Evolutionary conservation across 64 coral and sea anemone species (phyloP), one percentile per base, ranked within the genome.

Genomic region (Hydrozoanthus tunicans): DNA sequence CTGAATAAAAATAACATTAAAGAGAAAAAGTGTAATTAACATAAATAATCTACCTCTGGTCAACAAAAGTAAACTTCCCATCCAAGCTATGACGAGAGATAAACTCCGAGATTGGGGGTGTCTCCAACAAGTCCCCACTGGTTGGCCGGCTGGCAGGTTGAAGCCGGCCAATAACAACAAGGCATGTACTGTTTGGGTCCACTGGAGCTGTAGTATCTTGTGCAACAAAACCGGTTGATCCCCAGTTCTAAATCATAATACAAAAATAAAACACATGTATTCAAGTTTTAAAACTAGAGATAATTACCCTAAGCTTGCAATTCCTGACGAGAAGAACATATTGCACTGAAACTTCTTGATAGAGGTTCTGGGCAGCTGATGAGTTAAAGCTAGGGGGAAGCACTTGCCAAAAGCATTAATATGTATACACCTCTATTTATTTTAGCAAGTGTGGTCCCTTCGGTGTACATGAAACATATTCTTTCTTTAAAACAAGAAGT

Each of bases 21-120:
- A 43, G 32, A 43, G 32, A 43, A 43, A 43, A 43, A 43, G 32
- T 43, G 32, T 43, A 43, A 43, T 43, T 43, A 43, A 43, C 32
- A 43, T 0, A 2, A 5, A 6, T 5, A n/a, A 7, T 7, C 25
- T 92, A 99, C 97, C 97, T 99, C 76, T 99, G 97, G 81, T 99
- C 97, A 10, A 99, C 94, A 92, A 99, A 99, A 0, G 97, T 99
- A 56, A 99, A 99, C 65, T 99, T 99, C 6, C 97, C 97, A 94
- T 99, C 97, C 62, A 99, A 77, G 58, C 94, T 93, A 77, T 96
- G 94, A 23, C 97, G 91, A 15, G 97, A 99, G 64, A 99, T 93
- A 60, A 99, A 99, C 79, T 99, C 94, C 17, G 82, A 96, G 7
- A 99, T 92, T 9, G 94, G 94, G 3, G 94, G 92, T 4, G 73